These are phyloP conservation scores for Ptychoptera contaminata DNA, from an alignment of 2,888 invertebrate genomes.

Conservation along the genomic window DNA sequence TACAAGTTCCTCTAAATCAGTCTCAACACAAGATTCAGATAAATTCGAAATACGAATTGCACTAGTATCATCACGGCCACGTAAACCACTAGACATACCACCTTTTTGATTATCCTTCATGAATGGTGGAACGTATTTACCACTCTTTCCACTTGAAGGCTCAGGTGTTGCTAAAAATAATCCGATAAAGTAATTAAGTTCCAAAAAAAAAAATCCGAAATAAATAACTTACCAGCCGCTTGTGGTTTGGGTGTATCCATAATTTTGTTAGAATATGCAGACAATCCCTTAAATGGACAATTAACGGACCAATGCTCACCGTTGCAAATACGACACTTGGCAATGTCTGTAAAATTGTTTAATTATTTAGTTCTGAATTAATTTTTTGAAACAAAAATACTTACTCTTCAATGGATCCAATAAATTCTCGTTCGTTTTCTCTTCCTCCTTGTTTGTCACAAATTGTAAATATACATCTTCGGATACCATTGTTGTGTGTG, in stretches of 20 bases:
- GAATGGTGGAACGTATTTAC: constrained; percentile 76
- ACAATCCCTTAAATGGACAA: constrained; percentile 94
- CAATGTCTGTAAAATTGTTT: constrained; percentile 22
- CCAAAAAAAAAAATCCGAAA: constrained; percentile 1
- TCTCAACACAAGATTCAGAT: constrained; percentile 88
- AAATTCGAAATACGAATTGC: constrained; percentile 96
- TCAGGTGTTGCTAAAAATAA: constrained; percentile 5
- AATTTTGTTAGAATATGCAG: constrained; percentile 48
- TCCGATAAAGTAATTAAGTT: not conserved
- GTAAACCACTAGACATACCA: constrained; percentile 44
- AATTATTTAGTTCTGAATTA: not conserved
- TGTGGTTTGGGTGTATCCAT: constrained; percentile 37
- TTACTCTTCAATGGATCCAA: constrained; percentile 66
- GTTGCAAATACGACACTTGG: constrained; percentile 75
- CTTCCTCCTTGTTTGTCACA: constrained; percentile 74
- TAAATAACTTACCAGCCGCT: constrained; percentile 24
- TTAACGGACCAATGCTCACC: constrained; percentile 98
- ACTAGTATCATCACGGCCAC: constrained; percentile 62
- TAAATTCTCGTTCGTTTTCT: constrained; percentile 72
- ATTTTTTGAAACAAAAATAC: not conserved
- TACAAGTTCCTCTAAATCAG: constrained; percentile 90
- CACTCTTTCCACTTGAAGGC: constrained; percentile 18
- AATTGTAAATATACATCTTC: constrained; percentile 96
- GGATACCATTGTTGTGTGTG: constrained; percentile 89
- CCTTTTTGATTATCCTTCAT: constrained; percentile 74